Evolutionary conservation across 1,140 invertebrate genomes (phyloP).

Genomic region (Bacillus rossius): DNA sequence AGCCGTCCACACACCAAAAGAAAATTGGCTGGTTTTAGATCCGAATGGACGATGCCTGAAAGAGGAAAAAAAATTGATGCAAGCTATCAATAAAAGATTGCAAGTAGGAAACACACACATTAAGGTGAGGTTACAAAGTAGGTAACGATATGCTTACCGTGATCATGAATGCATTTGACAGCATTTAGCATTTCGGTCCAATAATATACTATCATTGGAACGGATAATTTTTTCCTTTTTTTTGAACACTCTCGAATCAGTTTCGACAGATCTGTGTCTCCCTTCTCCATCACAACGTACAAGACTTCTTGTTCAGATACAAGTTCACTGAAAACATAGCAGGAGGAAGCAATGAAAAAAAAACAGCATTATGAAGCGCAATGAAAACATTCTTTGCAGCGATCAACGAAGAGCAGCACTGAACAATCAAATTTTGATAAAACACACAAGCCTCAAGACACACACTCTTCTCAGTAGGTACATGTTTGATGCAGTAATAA

Average conservation of each 20-base stretch:
- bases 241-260: slow-evolving; percentile 57
- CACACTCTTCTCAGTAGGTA: no score
- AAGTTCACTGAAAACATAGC: slow-evolving; percentile 47
- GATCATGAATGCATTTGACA: slow-evolving; percentile 85
- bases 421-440: slow-evolving; percentile 1
- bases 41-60: slow-evolving; percentile 89
- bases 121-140: not conserved
- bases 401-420: slow-evolving; percentile 1
- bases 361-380: slow-evolving; percentile 5
- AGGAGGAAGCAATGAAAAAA: no score
- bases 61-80: slow-evolving; percentile 23
- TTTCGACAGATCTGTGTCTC: slow-evolving; percentile 81
- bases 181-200: slow-evolving; percentile 92
- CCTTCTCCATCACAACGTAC: slow-evolving; percentile 88
- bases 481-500: no score
- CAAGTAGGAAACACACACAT: not conserved
- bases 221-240: slow-evolving; percentile 51
- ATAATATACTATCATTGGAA: slow-evolving; percentile 74
- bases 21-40: slow-evolving; percentile 97
- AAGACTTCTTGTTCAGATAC: slow-evolving; percentile 45
- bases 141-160: slow-evolving; percentile 53
- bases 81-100: not conserved
- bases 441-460: no score
- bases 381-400: not conserved
- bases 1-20: slow-evolving; percentile 78